These are phyloP conservation scores for Sycobia sp. DNA, from an alignment of 1,140 invertebrate species.

Conservation along the genomic window DNA sequence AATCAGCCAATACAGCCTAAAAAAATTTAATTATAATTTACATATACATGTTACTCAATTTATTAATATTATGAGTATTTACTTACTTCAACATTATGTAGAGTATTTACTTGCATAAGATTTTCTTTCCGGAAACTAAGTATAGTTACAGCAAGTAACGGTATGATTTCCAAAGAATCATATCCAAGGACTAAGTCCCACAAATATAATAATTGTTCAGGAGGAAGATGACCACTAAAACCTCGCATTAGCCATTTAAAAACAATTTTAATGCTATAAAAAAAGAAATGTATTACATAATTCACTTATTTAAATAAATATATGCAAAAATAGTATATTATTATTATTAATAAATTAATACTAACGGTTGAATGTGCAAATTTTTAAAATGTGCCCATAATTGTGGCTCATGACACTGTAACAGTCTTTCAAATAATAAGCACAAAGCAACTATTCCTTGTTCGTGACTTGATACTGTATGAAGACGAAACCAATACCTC, in stretches of 20 bases:
- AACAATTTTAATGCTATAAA: slow-evolving; percentile 79
- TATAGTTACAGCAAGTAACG: slow-evolving; percentile 85
- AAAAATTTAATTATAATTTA: slow-evolving; percentile 42
- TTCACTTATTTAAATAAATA: neutral
- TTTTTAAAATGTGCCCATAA: slow-evolving; percentile 89
- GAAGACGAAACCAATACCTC: slow-evolving; percentile 88
- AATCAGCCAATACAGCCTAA: slow-evolving; percentile 83
- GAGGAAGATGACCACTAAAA: slow-evolving; percentile 91
- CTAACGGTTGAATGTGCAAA: slow-evolving; percentile 90
- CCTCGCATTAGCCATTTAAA: slow-evolving; percentile 96
- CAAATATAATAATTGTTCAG: slow-evolving; percentile 86
- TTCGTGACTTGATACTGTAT: slow-evolving; percentile 89
- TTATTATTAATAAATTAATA: slow-evolving; percentile 44
- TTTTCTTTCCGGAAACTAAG: slow-evolving; percentile 92
- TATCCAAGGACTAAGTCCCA: slow-evolving; percentile 93
- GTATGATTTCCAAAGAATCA: slow-evolving; percentile 87
- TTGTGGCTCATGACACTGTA: slow-evolving; percentile 87
- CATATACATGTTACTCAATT: neutral
- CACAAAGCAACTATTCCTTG: slow-evolving; percentile 84
- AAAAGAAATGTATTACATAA: slow-evolving; percentile 24
- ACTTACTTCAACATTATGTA: slow-evolving; percentile 79
- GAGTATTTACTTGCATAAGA: slow-evolving; percentile 84
- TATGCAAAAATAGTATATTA: neutral
- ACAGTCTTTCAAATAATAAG: slow-evolving; percentile 85
- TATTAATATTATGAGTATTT: neutral